Evolutionary conservation across 2,888 invertebrate species (phyloP), one percentile per base, ranked within the genome.

Genomic region (Cantharis rustica): DNA sequence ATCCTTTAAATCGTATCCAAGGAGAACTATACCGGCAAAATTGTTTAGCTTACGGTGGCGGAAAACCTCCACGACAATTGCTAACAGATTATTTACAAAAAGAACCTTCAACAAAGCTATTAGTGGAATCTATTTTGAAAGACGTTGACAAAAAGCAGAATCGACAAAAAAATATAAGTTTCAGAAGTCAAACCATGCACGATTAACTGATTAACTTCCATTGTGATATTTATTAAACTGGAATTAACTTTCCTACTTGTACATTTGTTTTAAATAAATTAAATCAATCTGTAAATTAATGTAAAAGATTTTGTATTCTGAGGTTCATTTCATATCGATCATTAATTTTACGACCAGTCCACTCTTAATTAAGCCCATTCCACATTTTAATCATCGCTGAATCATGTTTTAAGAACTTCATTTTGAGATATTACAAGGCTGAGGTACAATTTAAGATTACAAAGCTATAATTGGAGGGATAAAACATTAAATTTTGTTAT

Each of bases 41-140:
- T 82, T 93, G 98, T 84, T 89, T 98, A 75, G 90, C 93, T 0
- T 94, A 96, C 85, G 98, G 98, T 9, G 98, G 98, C 26, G 96
- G 96, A 0, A 92, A 93, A 79, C 95, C 96, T 3, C 95, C 97
- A 0, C 92, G 92, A 82, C 89, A 91, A 77, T 89, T 98, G 68
- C 93, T 98, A 0, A 91, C 92, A 1, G 94, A 95, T 80, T 96
- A 96, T 86, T 89, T 98, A 64, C 91, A 93, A 79, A 92, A 93
- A 71, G 93, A 94, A 79, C 92, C 96, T 3, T 95, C 94, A 1
- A 94, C 97, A 0, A 89, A 90, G 61, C 91, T 92, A 78, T 90
- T 98, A n/a, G 95, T 96, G 0, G 91, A 93, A 79, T 94, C 96
- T n/a, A 89, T 98, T 11, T 91, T 95, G 0, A 91, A 92, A 63